These are phyloP conservation scores for Thecophora atra DNA, from an alignment of 2,888 invertebrate species.

Conservation along the genomic window DNA sequence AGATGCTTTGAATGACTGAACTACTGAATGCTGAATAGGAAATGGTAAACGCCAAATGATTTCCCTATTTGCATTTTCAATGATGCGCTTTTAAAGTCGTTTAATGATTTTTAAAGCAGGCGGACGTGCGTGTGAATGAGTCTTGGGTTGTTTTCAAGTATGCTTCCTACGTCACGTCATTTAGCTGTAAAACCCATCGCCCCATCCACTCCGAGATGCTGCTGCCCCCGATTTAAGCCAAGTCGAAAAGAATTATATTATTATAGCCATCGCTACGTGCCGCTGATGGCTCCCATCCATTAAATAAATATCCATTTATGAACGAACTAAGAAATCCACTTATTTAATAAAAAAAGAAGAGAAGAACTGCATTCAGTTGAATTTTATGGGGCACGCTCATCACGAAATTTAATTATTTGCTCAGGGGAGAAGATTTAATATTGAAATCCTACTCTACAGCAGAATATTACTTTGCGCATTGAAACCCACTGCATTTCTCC, in stretches of 20 bases:
- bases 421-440: conserved; percentile 40
- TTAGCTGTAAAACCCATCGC: neutral
- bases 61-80: conserved; percentile 3
- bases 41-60: too few species aligned
- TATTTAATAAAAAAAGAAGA: neutral
- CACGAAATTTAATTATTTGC: conserved; percentile 44
- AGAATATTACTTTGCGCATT: neutral
- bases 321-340: neutral
- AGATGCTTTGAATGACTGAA: neutral
- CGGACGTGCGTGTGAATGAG: neutral
- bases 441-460: conserved; percentile 15
- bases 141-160: neutral
- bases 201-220: neutral
- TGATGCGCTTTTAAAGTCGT: neutral
- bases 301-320: conserved; percentile 3
- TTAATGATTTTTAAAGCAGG: conserved; percentile 20
- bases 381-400: conserved; percentile 21
- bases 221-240: conserved; percentile 7
- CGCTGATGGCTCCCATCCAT: neutral
- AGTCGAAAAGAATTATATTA: conserved; percentile 22
- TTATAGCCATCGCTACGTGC: conserved; percentile 30
- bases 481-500: neutral
- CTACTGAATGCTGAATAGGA: neutral
- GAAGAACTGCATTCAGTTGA: neutral
- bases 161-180: neutral